Percentiles rank a stretch among this genome's conserved stretches.
phyloP scores from a whole-genome alignment of 2,113 vertebrate species.

The Thymallus thymallus region DNA sequence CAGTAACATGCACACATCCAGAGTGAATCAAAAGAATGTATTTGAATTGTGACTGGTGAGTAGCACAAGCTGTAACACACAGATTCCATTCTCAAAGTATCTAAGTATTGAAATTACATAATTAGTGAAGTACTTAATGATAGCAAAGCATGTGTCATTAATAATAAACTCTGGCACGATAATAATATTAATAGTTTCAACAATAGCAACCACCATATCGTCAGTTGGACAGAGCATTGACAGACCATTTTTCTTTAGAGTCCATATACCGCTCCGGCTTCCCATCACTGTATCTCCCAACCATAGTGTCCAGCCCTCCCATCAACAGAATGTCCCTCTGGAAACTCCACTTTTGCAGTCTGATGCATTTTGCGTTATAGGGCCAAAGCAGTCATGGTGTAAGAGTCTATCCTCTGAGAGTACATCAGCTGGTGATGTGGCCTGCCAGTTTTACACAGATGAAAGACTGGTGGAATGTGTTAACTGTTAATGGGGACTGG shows the following conservation, averaged over 20 bases:
- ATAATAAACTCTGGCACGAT: slow-evolving; percentile 22
- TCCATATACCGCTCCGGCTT: background rate
- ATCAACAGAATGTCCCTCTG: background rate
- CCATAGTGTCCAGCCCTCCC: background rate
- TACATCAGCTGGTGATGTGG: background rate
- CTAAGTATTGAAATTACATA: background rate
- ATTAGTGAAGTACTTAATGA: slow-evolving; percentile 3
- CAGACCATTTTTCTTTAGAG: slow-evolving; percentile 15
- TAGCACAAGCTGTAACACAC: background rate
- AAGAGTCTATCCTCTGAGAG: background rate
- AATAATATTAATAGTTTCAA: slow-evolving; percentile 33
- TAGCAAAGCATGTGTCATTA: background rate
- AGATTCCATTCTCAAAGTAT: background rate
- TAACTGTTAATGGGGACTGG: slow-evolving; percentile 39
- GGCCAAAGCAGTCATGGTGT: slow-evolving; percentile 10
- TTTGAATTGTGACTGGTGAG: background rate
- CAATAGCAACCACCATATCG: slow-evolving; percentile 10
- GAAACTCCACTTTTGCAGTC: background rate
- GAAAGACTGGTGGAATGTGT: slow-evolving; percentile 44
- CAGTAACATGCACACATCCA: background rate
- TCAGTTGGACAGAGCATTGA: slow-evolving; percentile 15
- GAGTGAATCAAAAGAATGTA: background rate
- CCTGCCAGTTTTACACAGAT: slow-evolving; percentile 33
- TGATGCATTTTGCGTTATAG: background rate
- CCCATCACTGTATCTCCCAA: slow-evolving; percentile 5